Evolutionary conservation across 2,797 vertebrate species (phyloP).

Genomic region (Chrysocyon brachyurus): DNA sequence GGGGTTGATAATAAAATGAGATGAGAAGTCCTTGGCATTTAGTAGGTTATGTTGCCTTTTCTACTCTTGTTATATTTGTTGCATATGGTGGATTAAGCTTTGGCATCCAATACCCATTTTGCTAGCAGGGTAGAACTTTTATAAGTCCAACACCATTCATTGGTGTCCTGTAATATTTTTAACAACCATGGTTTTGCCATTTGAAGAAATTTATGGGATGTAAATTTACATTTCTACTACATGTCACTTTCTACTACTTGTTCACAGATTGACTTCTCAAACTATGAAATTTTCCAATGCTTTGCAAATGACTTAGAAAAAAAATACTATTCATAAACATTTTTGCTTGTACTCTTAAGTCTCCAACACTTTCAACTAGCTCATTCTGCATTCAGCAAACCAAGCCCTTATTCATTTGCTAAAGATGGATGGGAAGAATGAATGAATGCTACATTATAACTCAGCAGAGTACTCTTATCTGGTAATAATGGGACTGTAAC

Average conservation of each 20-base stretch:
- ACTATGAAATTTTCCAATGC: not conserved
- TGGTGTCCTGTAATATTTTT: not conserved
- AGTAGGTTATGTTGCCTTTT: not conserved
- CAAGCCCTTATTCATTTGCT: not conserved
- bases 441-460: not conserved
- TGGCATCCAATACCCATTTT: not conserved
- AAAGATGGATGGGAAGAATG: not conserved
- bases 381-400: not conserved
- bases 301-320: conserved; percentile 35
- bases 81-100: not conserved
- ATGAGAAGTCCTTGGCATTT: not conserved
- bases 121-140: not conserved
- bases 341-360: not conserved
- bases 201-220: not conserved
- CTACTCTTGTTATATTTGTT: not conserved
- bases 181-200: not conserved
- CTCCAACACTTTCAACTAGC: not conserved
- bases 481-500: not conserved
- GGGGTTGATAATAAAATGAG: not conserved
- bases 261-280: not conserved
- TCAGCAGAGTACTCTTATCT: not conserved
- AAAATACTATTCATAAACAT: not conserved
- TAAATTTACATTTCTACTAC: not conserved
- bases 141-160: not conserved
- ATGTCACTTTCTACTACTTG: not conserved